Evolutionary conservation across 2,113 vertebrate species (phyloP), one percentile per base, ranked within the genome.

Genomic region (Thamnaconus septentrionalis): DNA sequence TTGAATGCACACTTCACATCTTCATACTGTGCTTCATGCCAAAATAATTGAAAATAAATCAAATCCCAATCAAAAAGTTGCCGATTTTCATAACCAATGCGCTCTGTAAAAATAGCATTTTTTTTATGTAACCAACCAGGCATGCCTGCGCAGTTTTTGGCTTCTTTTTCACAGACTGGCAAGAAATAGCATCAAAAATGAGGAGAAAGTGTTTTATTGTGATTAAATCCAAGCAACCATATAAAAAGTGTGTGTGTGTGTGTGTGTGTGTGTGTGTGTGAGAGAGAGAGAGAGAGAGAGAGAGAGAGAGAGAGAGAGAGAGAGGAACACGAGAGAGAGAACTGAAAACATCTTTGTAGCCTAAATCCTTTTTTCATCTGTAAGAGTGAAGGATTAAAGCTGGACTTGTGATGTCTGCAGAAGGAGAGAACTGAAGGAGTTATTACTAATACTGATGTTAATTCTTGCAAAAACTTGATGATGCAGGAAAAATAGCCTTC

Each of bases 331-430:
- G 18, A 31, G 18, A 31, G 18, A 31, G 18, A 31, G 18, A 31
- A 31, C 18, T 31, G 18, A 40, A 4, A 61, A 6, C 18, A 2
- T 58, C 53, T 56, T 41, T 12, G 40, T 53, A 39, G 6, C 41
- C 50, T 8, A 8, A 52, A 12, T 57, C 57, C 41, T 46, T 31
- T 31, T 31, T 43, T 55, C 12, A 55, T 59, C 7, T 56, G 41
- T 43, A 49, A 41, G 7, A 66, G 46, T 41, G 12, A 44, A 9
- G 3, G 40, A 66, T 76, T 53, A 55, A 66, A 66, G 43, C 12
- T 18, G 56, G n/a, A 52, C 41, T 31, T 63, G 41, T 63, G 48
- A 50, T 50, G n/a, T 50, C n/a, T 50, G 48, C 48, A 50, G 48
- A n/a, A 50, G 10, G 48, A 50, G 48, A 11, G 18, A 31, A 31